Evolutionary conservation across 1,140 invertebrate genomes (phyloP).

Genomic region (Sminthurides bifidus): DNA sequence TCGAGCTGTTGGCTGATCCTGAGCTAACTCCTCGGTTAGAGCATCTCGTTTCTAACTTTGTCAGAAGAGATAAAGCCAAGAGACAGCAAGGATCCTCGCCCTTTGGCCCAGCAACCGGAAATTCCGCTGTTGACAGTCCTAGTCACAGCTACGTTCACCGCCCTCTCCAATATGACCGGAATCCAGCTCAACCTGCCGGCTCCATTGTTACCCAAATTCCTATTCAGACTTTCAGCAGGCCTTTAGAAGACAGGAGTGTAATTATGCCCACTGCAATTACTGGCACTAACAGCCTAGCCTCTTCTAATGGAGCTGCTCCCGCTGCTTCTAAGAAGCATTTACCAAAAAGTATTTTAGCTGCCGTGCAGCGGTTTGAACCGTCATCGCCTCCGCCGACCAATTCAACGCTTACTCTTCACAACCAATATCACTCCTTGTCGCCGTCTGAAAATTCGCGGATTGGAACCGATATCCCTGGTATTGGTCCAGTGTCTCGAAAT

Average conservation of each 20-base stretch:
- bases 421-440: not conserved
- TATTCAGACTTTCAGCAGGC: no score
- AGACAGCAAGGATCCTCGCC: conserved; percentile 5
- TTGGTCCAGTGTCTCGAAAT: conserved; percentile 14
- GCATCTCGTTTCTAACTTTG: conserved; percentile 30
- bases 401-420: not conserved
- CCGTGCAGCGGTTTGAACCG: conserved; percentile 29
- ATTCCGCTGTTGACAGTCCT: no score
- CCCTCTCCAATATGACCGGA: no score
- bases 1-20: conserved; percentile 26
- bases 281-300: not conserved
- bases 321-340: conserved; percentile 16
- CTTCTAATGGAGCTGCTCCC: conserved; percentile 1
- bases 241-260: no score
- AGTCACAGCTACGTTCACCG: no score
- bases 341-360: conserved; percentile 31
- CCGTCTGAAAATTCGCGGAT: not conserved
- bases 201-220: no score
- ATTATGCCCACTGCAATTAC: no score
- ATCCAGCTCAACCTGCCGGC: no score
- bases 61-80: conserved; percentile 25
- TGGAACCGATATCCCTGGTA: not conserved
- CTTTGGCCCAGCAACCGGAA: no score
- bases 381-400: not conserved
- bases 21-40: conserved; percentile 24